Evolutionary conservation across 2,888 invertebrate genomes (phyloP).

Genomic region (Tupiocoris notatus): DNA sequence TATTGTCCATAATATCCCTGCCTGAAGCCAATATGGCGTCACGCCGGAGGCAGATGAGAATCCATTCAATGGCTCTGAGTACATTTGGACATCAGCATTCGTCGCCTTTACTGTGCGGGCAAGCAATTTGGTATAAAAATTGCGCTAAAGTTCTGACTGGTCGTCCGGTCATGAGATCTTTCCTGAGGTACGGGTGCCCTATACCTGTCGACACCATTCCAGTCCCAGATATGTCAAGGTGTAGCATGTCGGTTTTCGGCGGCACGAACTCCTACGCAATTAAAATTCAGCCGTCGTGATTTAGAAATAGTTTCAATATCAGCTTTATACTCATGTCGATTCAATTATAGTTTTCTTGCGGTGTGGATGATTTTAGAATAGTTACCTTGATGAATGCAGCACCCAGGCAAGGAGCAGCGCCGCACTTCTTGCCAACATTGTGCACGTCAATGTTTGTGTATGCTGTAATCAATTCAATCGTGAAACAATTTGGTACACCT

Average conservation of each 20-base stretch:
- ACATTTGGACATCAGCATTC: constrained; percentile 43
- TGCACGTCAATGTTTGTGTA: constrained; percentile 62
- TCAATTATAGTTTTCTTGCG: too few species aligned
- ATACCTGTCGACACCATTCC: constrained; percentile 63
- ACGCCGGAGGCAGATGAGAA: not conserved
- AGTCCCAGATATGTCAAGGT: constrained; percentile 46
- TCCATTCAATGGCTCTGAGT: not conserved
- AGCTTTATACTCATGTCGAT: too few species aligned
- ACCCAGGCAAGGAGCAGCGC: constrained; percentile 69
- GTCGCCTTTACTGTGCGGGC: constrained; percentile 44
- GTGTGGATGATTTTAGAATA: too few species aligned
- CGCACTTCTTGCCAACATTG: constrained; percentile 63
- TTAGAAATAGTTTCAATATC: too few species aligned
- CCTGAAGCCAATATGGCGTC: not conserved
- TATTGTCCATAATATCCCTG: not conserved
- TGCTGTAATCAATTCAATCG: constrained; percentile 44
- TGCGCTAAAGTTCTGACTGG: constrained; percentile 64
- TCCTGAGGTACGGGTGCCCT: constrained; percentile 60
- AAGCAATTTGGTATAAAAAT: constrained; percentile 55
- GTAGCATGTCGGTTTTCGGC: constrained; percentile 40
- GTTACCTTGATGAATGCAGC: constrained; percentile 64
- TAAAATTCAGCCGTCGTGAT: not conserved
- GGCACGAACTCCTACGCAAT: constrained; percentile 43
- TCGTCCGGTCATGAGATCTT: constrained; percentile 65
- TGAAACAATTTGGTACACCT: too few species aligned